phyloP scores from a whole-genome alignment of 2,888 invertebrate genomes.

The Papilio elwesi region DNA sequence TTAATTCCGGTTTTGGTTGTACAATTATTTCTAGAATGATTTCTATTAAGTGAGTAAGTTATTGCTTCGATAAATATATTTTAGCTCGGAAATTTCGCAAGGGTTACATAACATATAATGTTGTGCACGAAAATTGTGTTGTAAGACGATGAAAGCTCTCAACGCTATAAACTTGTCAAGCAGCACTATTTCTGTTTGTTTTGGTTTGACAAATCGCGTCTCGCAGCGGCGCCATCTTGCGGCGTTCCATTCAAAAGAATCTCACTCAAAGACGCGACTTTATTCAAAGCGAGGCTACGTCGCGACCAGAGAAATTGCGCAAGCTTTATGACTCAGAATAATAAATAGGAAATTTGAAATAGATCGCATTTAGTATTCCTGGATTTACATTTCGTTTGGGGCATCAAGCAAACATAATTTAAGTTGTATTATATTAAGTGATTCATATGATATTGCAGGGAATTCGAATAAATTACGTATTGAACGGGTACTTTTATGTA shows the following conservation, averaged over 20 bases:
- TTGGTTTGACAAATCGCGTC: constrained; percentile 79
- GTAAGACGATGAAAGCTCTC: constrained; percentile 48
- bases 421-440: neutral
- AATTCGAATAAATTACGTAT: neutral
- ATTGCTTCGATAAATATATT: neutral
- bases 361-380: constrained; percentile 16
- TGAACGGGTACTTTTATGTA: neutral
- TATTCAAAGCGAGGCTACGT: constrained; percentile 38
- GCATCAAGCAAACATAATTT: constrained; percentile 38
- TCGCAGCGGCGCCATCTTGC: constrained; percentile 71
- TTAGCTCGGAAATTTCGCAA: constrained; percentile 10
- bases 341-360: constrained; percentile 35
- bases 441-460: neutral
- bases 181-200: constrained; percentile 81
- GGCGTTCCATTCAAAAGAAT: constrained; percentile 55
- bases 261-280: constrained; percentile 45
- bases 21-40: neutral
- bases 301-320: constrained; percentile 35
- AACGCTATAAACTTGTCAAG: constrained; percentile 80
- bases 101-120: constrained; percentile 28
- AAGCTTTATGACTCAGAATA: constrained; percentile 38
- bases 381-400: constrained; percentile 43
- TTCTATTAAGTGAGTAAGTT: neutral
- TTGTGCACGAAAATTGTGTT: constrained; percentile 36
- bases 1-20: neutral